Evolutionary conservation across 1,140 invertebrate genomes (phyloP), one percentile per base, ranked within the genome.

Genomic region (Drosophila insularis): DNA sequence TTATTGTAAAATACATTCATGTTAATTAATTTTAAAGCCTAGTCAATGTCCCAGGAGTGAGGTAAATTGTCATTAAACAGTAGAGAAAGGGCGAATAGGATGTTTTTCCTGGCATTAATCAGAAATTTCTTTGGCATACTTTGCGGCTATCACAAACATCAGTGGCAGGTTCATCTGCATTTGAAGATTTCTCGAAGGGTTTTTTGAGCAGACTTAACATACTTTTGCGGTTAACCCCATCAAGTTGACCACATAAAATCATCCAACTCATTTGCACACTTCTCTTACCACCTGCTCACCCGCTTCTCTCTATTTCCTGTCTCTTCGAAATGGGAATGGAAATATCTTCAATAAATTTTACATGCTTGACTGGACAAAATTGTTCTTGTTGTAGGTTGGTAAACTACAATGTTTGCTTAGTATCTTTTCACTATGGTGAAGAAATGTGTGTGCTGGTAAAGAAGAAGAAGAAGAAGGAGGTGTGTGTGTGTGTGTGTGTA

Each of bases 361-460:
- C 55, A 66, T 50, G 79, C 68, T 78, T 66, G 31, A 56, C 27
- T 56, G 55, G 31, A 68, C 75, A 71, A 71, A 62, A 19, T 66
- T 59, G 56, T 68, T 78, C 53, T 70, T 80, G 61, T 63, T 76
- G 78, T 50, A 50, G 62, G 75, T 76, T 78, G 72, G 71, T 87
- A 81, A 86, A 87, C 76, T 80, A 89, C 76, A 87, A 89, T 66
- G 80, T 87, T 87, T 80, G 66, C 71, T 89, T 80, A 89, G 82
- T 82, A 89, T 82, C 72, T 77, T 56, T 79, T 73, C 61, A 39
- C 53, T 50, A 54, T 76, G 59, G 53, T 7, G 40, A 65, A 56
- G 17, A 65, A 10, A 35, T 67, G 7, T 70, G 46, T 31, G 27
- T 27, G 5, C 27, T 27, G 39, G 46, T 21, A 46, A 40, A 27